Evolutionary conservation across 2,797 vertebrate species (phyloP).

Genomic region (Sebastes vulpes): DNA sequence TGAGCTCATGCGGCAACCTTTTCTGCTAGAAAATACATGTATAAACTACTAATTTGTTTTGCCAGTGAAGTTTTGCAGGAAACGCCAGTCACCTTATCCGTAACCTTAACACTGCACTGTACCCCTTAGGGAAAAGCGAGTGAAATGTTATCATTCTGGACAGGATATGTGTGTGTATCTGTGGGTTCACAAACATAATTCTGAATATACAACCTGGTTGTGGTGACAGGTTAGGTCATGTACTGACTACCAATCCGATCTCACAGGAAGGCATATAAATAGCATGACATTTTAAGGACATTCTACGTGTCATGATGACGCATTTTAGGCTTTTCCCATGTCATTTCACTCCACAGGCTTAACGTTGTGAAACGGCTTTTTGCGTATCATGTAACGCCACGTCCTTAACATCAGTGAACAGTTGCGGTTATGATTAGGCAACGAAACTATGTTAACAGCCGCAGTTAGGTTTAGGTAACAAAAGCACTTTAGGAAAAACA

Average conservation of each 20-base stretch:
- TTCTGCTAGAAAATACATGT: background rate
- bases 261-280: background rate
- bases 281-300: background rate
- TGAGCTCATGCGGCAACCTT: background rate
- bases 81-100: background rate
- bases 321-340: no score
- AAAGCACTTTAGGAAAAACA: background rate
- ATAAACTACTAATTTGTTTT: background rate
- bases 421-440: background rate
- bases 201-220: background rate
- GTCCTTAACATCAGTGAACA: background rate
- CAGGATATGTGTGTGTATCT: background rate
- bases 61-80: background rate
- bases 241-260: background rate
- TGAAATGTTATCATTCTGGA: background rate
- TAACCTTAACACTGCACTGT: background rate
- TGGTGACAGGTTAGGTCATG: background rate
- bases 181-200: background rate
- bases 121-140: background rate
- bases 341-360: no score
- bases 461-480: background rate
- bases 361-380: no score
- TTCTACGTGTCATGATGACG: background rate
- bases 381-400: no score
- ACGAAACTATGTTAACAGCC: background rate